Percentiles rank a stretch among this genome's conserved stretches.
Conservation (phyloP, 2,797 vertebrate species). For the Malacoraja senta region DNA sequence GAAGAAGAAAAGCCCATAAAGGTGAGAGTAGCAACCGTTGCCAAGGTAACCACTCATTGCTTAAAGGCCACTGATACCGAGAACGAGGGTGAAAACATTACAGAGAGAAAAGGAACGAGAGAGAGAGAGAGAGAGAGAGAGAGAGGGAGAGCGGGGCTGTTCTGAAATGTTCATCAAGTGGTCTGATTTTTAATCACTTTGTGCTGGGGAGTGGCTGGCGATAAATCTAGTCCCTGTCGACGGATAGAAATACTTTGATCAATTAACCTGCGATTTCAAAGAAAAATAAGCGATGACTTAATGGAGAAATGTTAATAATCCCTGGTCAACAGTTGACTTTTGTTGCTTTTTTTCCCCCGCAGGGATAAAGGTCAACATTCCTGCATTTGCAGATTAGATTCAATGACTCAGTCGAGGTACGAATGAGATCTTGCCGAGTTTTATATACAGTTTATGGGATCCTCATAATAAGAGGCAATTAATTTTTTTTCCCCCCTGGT, state of each 20-base stretch:
- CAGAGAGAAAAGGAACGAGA: neutral
- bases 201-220: no score
- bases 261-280: neutral
- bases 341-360: neutral
- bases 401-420: neutral
- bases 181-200: neutral
- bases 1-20: neutral
- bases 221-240: neutral
- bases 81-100: neutral
- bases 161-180: neutral
- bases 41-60: neutral
- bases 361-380: neutral
- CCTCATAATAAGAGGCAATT: neutral
- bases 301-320: neutral
- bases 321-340: neutral
- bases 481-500: neutral
- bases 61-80: conserved; percentile 19
- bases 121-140: neutral
- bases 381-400: neutral
- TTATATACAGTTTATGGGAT: neutral
- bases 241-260: neutral
- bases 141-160: neutral
- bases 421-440: neutral
- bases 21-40: conserved; percentile 21
- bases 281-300: neutral